Evolutionary conservation across 2,113 vertebrate species (phyloP).

Genomic region (Sminthopsis crassicaudata): DNA sequence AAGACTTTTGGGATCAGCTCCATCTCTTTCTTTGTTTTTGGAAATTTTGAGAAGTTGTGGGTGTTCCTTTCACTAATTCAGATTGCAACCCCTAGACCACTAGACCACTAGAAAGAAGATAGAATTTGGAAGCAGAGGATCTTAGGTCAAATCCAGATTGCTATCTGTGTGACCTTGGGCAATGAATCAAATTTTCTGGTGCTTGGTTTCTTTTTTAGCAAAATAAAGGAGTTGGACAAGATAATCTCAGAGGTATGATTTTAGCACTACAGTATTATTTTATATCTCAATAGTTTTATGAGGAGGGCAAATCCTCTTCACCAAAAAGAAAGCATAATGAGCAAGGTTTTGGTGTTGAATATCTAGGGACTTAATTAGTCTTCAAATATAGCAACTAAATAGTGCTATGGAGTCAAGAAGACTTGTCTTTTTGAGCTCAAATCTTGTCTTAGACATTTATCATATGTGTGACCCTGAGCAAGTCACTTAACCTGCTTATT

Average conservation of each 20-base stretch:
- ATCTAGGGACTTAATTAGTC: background rate
- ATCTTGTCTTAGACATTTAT: background rate
- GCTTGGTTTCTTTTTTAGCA: conserved; percentile 21
- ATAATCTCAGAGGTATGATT: background rate
- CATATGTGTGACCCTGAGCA: background rate
- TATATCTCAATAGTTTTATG: background rate
- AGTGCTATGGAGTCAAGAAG: background rate
- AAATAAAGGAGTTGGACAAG: background rate
- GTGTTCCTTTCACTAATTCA: background rate
- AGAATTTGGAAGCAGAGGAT: background rate
- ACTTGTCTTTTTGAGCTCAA: background rate
- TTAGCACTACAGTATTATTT: background rate
- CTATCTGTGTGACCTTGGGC: background rate
- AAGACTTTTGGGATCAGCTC: conserved; percentile 42
- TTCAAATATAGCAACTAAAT: background rate
- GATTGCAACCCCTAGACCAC: background rate
- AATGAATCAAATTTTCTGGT: background rate
- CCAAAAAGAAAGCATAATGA: background rate
- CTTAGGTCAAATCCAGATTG: background rate
- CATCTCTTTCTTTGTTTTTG: background rate
- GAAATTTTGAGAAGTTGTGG: background rate
- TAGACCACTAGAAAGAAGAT: background rate
- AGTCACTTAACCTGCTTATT: background rate
- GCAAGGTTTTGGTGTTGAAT: background rate
- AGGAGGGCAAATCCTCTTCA: background rate